A percentile compares a stretch with the other conserved stretches of the same genome.
Evolutionary conservation across 2,797 vertebrate species (phyloP).

Genomic region (Lophotriccus pileatus): DNA sequence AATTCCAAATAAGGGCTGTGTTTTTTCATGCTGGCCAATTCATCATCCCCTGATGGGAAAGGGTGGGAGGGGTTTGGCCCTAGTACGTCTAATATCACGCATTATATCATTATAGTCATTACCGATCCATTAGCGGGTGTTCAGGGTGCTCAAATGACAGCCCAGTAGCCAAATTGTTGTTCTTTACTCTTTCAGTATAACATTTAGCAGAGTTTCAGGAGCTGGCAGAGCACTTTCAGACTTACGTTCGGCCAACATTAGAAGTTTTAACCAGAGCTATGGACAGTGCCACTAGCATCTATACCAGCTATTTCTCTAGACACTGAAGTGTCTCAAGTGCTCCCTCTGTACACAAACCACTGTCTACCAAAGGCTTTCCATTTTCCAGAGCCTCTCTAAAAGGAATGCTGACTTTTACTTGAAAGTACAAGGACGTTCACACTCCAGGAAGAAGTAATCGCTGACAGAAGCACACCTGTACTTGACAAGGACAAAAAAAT

Average conservation of each 20-base stretch:
- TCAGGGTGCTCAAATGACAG: constrained; percentile 60
- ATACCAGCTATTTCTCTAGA: not conserved
- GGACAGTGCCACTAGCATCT: not conserved
- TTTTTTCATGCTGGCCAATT: constrained; percentile 14
- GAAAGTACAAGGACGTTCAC: not conserved
- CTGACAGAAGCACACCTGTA: not conserved
- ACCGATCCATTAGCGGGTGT: constrained; percentile 69
- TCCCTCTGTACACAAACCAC: not conserved
- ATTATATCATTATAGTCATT: constrained; percentile 70
- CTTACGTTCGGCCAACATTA: not conserved
- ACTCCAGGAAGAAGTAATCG: not conserved
- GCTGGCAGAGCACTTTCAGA: not conserved
- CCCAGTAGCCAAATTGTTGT: constrained; percentile 51
- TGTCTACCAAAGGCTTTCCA: not conserved
- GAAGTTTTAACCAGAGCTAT: constrained; percentile 2
- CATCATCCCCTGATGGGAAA: constrained; percentile 24
- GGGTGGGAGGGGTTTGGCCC: constrained; percentile 37
- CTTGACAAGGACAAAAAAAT: not conserved
- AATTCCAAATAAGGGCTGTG: not conserved
- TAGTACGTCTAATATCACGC: constrained; percentile 29
- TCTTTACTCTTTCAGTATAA: constrained; percentile 50
- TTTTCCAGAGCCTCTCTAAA: not conserved
- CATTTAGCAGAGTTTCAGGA: constrained; percentile 38
- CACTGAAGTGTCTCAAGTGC: not conserved
- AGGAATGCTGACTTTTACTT: not conserved